phyloP scores from a whole-genome alignment of 2,113 vertebrate species.

The Potamarius usumacintae region DNA sequence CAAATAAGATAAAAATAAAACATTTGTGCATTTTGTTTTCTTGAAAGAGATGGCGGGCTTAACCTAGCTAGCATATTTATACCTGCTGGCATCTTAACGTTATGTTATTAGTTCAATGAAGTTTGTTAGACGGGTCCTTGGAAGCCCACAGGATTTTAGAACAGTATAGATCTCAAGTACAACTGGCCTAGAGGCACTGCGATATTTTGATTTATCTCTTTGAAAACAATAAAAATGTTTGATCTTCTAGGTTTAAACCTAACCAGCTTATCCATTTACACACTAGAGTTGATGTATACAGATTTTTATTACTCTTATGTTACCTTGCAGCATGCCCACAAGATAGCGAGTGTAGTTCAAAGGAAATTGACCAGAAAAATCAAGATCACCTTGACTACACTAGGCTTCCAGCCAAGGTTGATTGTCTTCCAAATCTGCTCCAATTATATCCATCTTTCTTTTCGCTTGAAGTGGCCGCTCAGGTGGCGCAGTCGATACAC shows the following conservation, averaged over 20 bases:
- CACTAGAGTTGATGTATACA: background rate
- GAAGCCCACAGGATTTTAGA: background rate
- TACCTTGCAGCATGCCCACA: background rate
- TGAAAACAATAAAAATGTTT: background rate
- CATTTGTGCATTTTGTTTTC: background rate
- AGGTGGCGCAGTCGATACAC: background rate
- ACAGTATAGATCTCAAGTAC: background rate
- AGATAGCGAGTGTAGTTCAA: background rate
- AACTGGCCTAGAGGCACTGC: background rate
- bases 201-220: background rate
- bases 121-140: background rate
- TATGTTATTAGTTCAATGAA: background rate
- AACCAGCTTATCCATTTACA: background rate
- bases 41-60: background rate
- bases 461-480: background rate
- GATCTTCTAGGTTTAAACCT: background rate
- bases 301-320: background rate
- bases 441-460: background rate
- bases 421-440: background rate
- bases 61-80: background rate
- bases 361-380: background rate
- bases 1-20: background rate
- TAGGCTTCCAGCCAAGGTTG: background rate
- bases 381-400: background rate
- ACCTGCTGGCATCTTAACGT: background rate